Conservation (phyloP, 2,113 vertebrate genomes). For the Peromyscus polionotus region DNA sequence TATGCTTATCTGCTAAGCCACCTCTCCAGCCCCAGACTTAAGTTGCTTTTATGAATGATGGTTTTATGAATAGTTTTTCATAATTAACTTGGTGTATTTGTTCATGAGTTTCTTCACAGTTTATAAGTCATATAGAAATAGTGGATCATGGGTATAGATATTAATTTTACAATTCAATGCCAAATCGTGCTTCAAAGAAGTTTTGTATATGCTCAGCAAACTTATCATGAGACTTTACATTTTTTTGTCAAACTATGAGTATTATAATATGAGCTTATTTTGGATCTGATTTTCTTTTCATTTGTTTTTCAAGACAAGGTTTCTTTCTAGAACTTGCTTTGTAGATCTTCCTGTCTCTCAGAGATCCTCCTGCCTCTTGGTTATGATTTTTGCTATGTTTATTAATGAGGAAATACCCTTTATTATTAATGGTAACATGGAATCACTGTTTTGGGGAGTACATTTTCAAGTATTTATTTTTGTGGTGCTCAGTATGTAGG, state of each 20-base stretch:
- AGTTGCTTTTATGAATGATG: background rate
- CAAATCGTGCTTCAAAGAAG: background rate
- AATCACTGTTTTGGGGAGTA: background rate
- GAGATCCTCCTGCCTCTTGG: background rate
- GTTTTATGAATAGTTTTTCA: slow-evolving; percentile 31
- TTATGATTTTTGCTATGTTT: background rate
- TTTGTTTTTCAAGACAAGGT: too few species aligned
- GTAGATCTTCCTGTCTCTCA: too few species aligned
- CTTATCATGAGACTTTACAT: background rate
- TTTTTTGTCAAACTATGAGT: background rate
- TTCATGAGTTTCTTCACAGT: background rate
- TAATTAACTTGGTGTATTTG: background rate
- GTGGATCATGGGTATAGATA: background rate
- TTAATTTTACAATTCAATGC: background rate
- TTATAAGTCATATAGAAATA: background rate
- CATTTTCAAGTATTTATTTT: background rate
- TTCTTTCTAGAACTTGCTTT: too few species aligned
- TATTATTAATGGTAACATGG: background rate
- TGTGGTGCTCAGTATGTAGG: background rate
- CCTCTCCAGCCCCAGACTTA: background rate
- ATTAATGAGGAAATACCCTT: background rate
- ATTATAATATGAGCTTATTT: slow-evolving; percentile 6
- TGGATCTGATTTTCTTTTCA: background rate
- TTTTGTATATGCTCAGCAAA: background rate
- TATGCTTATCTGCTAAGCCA: background rate